Percentiles rank a stretch among this genome's conserved stretches.
These are phyloP conservation scores for Herpetotheres cachinnans DNA, from an alignment of 2,113 vertebrate species.

Conservation along the genomic window DNA sequence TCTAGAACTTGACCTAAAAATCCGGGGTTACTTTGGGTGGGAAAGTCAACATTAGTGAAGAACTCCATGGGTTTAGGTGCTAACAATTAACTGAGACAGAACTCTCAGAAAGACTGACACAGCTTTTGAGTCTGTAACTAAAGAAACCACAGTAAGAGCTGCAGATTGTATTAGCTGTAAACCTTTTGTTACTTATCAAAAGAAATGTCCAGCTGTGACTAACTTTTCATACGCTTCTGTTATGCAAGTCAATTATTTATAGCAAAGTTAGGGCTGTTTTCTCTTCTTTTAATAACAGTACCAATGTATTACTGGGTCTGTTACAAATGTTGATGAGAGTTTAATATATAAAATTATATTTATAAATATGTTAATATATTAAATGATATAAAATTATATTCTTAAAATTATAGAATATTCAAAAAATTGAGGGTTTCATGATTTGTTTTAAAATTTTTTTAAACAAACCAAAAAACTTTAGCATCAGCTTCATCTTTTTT, in stretches of 20 bases:
- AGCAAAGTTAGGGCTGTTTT: background rate
- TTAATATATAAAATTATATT: background rate
- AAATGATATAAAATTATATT: too few species aligned
- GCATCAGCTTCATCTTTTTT: background rate
- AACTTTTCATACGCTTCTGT: background rate
- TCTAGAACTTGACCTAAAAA: background rate
- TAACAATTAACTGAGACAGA: background rate
- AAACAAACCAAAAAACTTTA: background rate
- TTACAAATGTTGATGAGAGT: background rate
- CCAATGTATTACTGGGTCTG: background rate
- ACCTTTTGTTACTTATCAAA: background rate
- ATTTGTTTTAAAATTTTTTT: too few species aligned
- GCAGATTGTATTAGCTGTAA: constrained; percentile 35
- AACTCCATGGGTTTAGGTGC: background rate
- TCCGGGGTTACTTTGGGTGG: background rate
- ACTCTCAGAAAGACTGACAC: background rate
- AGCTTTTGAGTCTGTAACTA: constrained; percentile 25
- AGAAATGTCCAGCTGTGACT: background rate
- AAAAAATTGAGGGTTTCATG: too few species aligned
- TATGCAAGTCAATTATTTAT: background rate
- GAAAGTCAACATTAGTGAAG: background rate
- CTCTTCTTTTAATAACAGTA: background rate
- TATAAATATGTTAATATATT: too few species aligned
- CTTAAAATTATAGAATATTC: too few species aligned
- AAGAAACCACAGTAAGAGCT: constrained; percentile 21